These are phyloP conservation scores for Crambe crambe DNA, from an alignment of 37 sponge, comb jelly and placozoan genomes.

Conservation along the genomic window DNA sequence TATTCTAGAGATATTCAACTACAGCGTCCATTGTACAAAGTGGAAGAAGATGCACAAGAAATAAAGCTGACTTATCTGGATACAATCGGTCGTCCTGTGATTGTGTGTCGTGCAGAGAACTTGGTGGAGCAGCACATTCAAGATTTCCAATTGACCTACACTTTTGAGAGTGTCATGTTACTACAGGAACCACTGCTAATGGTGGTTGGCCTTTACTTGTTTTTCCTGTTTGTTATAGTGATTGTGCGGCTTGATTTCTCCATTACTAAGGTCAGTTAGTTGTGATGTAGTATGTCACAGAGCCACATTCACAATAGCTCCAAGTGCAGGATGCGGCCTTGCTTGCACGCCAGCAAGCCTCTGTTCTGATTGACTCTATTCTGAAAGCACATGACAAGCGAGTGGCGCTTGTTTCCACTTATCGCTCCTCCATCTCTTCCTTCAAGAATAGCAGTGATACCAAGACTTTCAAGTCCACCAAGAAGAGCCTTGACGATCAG, in stretches of 20 bases:
- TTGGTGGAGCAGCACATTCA: constrained; percentile 96
- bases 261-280: constrained; percentile 62
- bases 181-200: constrained; percentile 94
- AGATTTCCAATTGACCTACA: constrained; percentile 84
- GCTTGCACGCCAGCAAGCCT: constrained; percentile 59
- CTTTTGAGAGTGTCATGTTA: constrained; percentile 74
- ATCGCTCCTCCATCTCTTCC: constrained; percentile 29
- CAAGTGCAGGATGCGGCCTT: constrained; percentile 36
- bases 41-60: constrained; percentile 36
- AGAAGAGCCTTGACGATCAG: constrained; percentile 38
- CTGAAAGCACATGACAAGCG: constrained; percentile 23
- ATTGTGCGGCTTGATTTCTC: constrained; percentile 94
- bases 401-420: constrained; percentile 18
- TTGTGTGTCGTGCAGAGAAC: constrained; percentile 55
- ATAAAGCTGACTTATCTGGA: constrained; percentile 93
- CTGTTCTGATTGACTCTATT: constrained; percentile 51
- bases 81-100: constrained; percentile 91
- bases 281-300: not conserved
- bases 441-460: constrained; percentile 58
- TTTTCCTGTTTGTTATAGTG: constrained; percentile 88
- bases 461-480: constrained; percentile 47
- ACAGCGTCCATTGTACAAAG: constrained; percentile 47
- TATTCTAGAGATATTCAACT: constrained; percentile 50
- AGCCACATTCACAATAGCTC: not conserved
- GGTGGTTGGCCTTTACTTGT: constrained; percentile 74